Evolutionary conservation across 1,140 invertebrate species (phyloP).

Genomic region (Drosophila ananassae): DNA sequence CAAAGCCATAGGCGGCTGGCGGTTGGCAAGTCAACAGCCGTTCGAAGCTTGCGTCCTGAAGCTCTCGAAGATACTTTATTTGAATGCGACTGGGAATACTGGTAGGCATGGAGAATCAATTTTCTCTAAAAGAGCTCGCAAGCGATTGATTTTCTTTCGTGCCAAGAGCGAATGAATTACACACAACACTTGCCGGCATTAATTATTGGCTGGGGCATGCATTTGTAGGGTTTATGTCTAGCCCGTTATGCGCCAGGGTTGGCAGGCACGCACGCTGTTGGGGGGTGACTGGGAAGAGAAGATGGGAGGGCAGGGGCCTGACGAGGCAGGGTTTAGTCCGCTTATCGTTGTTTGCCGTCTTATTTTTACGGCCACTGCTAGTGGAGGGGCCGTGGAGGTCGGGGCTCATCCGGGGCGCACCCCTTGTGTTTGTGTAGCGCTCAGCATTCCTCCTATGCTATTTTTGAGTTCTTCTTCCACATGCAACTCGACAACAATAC

Average conservation of each 20-base stretch:
- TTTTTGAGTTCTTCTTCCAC: constrained; percentile 74
- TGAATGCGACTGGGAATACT: too few relatives aligned
- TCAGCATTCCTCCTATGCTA: constrained; percentile 63
- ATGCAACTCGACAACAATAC: constrained; percentile 41
- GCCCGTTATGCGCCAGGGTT: constrained; percentile 66
- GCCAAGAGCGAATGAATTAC: constrained; percentile 67
- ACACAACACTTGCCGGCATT: constrained; percentile 16
- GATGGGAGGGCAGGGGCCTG: constrained; percentile 1
- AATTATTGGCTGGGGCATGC: constrained; percentile 51
- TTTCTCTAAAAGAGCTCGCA: neutral
- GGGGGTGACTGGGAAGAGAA: constrained; percentile 6
- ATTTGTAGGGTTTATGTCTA: constrained; percentile 67
- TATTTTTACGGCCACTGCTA: constrained; percentile 69
- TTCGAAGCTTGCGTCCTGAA: too few relatives aligned
- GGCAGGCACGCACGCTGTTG: constrained; percentile 57
- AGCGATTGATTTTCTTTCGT: constrained; percentile 70
- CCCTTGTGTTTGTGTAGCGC: constrained; percentile 40
- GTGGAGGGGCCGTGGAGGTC: neutral
- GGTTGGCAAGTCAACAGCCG: too few relatives aligned
- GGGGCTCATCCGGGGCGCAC: constrained; percentile 28
- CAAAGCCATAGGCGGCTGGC: too few relatives aligned
- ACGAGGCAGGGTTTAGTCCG: constrained; percentile 32
- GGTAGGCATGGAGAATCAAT: too few relatives aligned
- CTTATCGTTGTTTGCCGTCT: constrained; percentile 80
- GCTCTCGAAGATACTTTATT: too few relatives aligned